Conservation (phyloP, 2,888 invertebrate genomes). For the Apoda limacodes region DNA sequence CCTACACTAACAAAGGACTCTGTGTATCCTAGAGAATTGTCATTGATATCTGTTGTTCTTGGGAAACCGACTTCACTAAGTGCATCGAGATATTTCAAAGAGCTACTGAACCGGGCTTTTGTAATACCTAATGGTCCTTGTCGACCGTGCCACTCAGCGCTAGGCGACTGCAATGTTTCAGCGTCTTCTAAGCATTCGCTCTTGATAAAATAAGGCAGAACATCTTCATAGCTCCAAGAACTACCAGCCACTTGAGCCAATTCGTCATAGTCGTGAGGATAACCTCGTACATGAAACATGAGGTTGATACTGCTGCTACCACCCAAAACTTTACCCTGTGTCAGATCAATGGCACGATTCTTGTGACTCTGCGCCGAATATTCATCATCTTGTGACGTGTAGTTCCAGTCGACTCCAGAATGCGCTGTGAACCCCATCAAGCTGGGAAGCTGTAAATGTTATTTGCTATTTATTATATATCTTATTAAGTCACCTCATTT, state of each 20-base stretch:
- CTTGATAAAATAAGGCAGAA: conserved; percentile 24
- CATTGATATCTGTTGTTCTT: conserved; percentile 29
- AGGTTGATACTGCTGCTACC: conserved; percentile 22
- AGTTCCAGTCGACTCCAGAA: conserved; percentile 20
- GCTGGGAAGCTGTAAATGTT: too few relatives aligned
- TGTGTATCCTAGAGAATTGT: conserved; percentile 29
- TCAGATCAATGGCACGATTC: conserved; percentile 11
- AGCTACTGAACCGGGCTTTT: conserved; percentile 12
- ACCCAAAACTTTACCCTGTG: conserved; percentile 23
- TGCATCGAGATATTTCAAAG: conserved; percentile 24
- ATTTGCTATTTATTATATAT: too few relatives aligned
- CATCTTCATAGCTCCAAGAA: conserved; percentile 22
- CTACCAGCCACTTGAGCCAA: conserved; percentile 24
- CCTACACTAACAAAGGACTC: conserved; percentile 25
- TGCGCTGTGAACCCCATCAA: too few relatives aligned
- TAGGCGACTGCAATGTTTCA: conserved; percentile 16
- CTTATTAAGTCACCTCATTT: too few relatives aligned
- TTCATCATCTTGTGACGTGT: conserved; percentile 16
- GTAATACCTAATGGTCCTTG: conserved; percentile 23
- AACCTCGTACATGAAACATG: conserved; percentile 23
- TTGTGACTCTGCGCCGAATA: conserved; percentile 14
- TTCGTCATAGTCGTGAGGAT: conserved; percentile 20
- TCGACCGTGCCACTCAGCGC: conserved; percentile 22
- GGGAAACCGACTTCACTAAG: conserved; percentile 31
- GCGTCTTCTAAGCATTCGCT: conserved; percentile 23